Evolutionary conservation across 2,888 invertebrate species (phyloP), one percentile per base, ranked within the genome.

Genomic region (Machimus rusticus): DNA sequence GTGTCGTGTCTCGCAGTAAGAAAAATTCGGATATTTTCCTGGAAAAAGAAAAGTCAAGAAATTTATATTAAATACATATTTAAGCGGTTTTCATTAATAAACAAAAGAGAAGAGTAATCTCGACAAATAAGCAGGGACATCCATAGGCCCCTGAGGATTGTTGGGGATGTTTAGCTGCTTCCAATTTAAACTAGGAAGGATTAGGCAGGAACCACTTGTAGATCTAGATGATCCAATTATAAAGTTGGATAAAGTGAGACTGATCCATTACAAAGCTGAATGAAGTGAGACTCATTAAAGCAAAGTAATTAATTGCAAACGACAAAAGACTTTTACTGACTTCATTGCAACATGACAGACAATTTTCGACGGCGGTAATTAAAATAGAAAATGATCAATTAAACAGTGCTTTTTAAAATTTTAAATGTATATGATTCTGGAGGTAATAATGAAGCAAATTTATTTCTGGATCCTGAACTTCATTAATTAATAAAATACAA

Each of bases 11-110:
- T 89, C 98, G 94, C 88, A 98, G 93, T 93, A 98, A 95, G 88
- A 98, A 93, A 92, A 97, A 95, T 93, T 98, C 98, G 87, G 97
- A 96, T 89, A 97, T 93, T 93, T 95, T 96, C 95, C 98, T 98
- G 93, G 31, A 81, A 76, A 82, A n/a, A 31, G 34, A 19, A 57
- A 81, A 51, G 14, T 9, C 23, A 57, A 84, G 23, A 84, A 34
- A 34, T 34, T 6, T 34, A 34, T 34, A 34, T 6, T 3, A 0
- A 5, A 0, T 34, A 39, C 8, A 0, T 55, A 81, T 28, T 14
- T 74, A 31, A 28, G 31, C 6, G 5, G 6, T 23, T 74, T 23
- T 19, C 1, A 31, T 28, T 31, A 28, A 28, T 16, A 31, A 28
- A 37, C 9, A 37, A 37, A 37, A 37, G 37, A 6, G 37, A 8